These are phyloP conservation scores for Oceanodroma leucorhoa DNA, from an alignment of 2,797 vertebrate genomes.

Conservation along the genomic window DNA sequence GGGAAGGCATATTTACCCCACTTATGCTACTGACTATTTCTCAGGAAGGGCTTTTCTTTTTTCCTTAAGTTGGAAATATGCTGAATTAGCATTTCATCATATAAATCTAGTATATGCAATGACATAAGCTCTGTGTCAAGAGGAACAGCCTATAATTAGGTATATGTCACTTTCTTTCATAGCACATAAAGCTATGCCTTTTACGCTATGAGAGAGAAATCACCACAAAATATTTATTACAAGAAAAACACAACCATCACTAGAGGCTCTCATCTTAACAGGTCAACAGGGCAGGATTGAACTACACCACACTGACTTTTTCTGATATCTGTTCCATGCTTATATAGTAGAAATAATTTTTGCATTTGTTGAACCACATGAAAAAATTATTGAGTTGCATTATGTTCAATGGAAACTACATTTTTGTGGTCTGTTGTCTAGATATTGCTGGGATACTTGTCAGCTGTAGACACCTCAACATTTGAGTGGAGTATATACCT, in stretches of 20 bases:
- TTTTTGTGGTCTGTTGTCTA: neutral
- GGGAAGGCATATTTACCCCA: neutral
- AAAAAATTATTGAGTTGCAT: neutral
- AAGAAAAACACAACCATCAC: neutral
- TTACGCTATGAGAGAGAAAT: neutral
- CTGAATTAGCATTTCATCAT: neutral
- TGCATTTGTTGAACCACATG: neutral
- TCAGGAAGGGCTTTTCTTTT: neutral
- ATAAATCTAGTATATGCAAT: neutral
- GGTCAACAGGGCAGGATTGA: neutral
- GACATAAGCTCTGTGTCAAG: neutral
- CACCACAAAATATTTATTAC: neutral
- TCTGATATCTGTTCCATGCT: neutral
- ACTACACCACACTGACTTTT: neutral
- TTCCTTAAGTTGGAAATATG: neutral
- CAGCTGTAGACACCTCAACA: neutral
- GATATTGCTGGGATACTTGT: neutral
- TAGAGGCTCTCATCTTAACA: neutral
- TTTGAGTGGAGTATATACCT: neutral
- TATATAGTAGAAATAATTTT: neutral
- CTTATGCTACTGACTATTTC: neutral
- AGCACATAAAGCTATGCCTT: neutral
- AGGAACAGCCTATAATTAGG: neutral
- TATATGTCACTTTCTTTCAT: neutral
- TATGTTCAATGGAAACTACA: neutral